A percentile compares a stretch with the other conserved stretches of the same genome.
phyloP scores from a whole-genome alignment of 2,113 vertebrate species.

The Indicator maculatus region DNA sequence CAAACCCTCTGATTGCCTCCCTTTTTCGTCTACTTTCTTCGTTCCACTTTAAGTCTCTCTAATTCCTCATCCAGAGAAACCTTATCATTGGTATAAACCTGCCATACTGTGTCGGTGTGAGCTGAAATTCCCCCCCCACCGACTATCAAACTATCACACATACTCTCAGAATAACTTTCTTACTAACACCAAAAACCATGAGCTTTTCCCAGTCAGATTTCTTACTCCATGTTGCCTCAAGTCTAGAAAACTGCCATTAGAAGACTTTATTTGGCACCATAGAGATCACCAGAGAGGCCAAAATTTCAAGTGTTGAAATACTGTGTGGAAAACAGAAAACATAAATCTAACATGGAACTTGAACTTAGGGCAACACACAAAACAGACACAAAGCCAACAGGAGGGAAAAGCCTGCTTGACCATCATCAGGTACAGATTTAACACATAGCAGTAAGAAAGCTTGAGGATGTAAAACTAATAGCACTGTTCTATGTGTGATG shows the following conservation, averaged over 20 bases:
- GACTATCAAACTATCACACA: too few species aligned
- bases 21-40: conserved; percentile 1
- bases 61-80: background rate
- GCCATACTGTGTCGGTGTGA: too few species aligned
- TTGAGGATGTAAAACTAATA: background rate
- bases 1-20: background rate
- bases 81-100: background rate
- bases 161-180: background rate
- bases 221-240: background rate
- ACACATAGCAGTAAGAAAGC: background rate
- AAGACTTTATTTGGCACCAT: background rate
- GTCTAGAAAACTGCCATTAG: background rate
- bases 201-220: background rate
- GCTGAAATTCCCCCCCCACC: too few species aligned
- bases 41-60: background rate
- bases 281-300: background rate
- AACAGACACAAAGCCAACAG: background rate
- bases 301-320: background rate
- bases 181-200: background rate
- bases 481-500: background rate
- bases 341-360: background rate
- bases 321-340: background rate
- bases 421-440: background rate
- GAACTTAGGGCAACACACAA: background rate
- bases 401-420: background rate